Percentiles rank a stretch among this genome's conserved stretches.
Conservation (phyloP, 2,888 invertebrate genomes). For the Cinara cedri region DNA sequence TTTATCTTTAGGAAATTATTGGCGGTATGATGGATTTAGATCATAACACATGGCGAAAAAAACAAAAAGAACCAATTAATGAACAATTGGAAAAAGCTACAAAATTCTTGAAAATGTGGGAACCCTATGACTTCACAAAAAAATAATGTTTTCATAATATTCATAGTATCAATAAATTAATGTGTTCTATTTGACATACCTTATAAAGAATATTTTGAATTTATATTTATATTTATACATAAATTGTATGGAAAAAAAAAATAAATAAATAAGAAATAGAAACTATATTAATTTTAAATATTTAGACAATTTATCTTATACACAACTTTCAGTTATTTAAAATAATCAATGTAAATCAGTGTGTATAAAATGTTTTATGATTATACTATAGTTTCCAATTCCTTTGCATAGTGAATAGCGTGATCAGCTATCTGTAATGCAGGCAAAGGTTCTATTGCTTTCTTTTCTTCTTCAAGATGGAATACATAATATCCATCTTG, state of each 20-base stretch:
- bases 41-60: constrained; percentile 83
- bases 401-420: constrained; percentile 94
- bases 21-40: constrained; percentile 93
- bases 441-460: constrained; percentile 79
- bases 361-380: background rate
- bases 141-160: constrained; percentile 57
- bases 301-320: constrained; percentile 9
- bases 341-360: background rate
- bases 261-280: constrained; percentile 15
- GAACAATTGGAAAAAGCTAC: constrained; percentile 78
- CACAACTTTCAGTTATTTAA: constrained; percentile 12
- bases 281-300: constrained; percentile 10
- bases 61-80: constrained; percentile 76
- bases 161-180: background rate
- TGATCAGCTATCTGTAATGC: constrained; percentile 90
- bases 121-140: constrained; percentile 69
- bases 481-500: constrained; percentile 84
- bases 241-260: background rate
- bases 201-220: background rate
- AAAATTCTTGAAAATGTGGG: constrained; percentile 75
- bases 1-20: constrained; percentile 77
- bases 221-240: constrained; percentile 24
- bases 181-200: background rate
- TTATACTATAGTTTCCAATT: constrained; percentile 99
- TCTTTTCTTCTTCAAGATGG: constrained; percentile 73